Conservation (phyloP, 2,888 invertebrate species). For the Bellardia bayeri region DNA sequence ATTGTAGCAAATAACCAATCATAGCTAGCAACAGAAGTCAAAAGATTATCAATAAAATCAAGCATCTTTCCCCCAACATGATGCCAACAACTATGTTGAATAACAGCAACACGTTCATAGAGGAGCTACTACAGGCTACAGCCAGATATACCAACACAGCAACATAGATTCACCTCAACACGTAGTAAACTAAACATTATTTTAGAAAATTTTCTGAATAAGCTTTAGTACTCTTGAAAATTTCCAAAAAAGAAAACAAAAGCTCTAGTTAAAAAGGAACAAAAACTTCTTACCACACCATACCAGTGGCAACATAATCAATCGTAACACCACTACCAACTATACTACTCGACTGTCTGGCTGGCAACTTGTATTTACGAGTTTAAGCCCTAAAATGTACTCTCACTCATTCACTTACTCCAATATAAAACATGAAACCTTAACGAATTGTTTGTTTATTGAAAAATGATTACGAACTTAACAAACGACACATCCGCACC, state of each 20-base stretch:
- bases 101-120: not conserved
- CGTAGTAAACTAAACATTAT: conserved; percentile 58
- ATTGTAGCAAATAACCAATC: conserved; percentile 52
- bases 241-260: not conserved
- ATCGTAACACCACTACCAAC: conserved; percentile 22
- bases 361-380: conserved; percentile 29
- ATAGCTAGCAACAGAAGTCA: conserved; percentile 50
- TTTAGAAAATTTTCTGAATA: conserved; percentile 27
- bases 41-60: conserved; percentile 66
- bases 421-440: conserved; percentile 37
- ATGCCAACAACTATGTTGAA: not conserved
- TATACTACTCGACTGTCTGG: conserved; percentile 1
- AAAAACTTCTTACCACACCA: not conserved
- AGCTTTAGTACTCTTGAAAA: conserved; percentile 31
- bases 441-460: conserved; percentile 67
- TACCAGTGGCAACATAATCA: conserved; percentile 1
- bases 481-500: conserved; percentile 38
- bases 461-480: conserved; percentile 62
- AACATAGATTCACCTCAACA: conserved; percentile 39
- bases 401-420: not conserved
- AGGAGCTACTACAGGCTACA: no score
- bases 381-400: conserved; percentile 5
- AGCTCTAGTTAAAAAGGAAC: not conserved
- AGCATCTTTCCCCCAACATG: not conserved
- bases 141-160: not conserved